Conservation (phyloP, 2,113 vertebrate species). For the Ceuthmochares aereus region DNA sequence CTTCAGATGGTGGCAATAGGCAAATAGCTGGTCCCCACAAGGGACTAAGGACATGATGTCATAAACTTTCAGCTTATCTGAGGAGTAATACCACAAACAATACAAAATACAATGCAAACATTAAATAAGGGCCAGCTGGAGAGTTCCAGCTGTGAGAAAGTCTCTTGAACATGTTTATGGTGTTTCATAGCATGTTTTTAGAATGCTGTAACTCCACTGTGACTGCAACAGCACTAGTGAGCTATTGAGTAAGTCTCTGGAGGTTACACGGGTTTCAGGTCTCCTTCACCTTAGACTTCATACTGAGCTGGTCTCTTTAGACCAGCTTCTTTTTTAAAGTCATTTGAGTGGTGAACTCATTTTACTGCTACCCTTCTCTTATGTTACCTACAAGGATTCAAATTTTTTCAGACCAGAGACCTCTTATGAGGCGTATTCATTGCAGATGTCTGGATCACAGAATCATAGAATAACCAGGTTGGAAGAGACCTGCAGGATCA, state of each 20-base stretch:
- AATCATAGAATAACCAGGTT: too few relatives aligned
- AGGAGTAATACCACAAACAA: neutral
- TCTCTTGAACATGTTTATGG: neutral
- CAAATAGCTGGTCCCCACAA: neutral
- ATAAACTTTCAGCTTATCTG: neutral
- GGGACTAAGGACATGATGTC: neutral
- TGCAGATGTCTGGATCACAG: neutral
- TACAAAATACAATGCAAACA: neutral
- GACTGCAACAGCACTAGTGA: neutral
- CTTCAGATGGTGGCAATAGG: neutral
- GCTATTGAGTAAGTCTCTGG: neutral
- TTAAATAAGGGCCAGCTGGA: neutral
- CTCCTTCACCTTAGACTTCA: neutral
- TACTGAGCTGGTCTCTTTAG: neutral
- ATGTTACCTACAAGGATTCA: neutral
- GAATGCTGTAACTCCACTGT: neutral
- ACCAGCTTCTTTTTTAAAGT: neutral
- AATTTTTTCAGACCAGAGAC: neutral
- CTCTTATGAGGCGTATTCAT: neutral
- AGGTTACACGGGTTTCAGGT: neutral
- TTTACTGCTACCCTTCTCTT: neutral
- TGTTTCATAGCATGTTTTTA: neutral
- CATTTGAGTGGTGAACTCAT: neutral
- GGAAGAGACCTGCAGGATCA: too few relatives aligned
- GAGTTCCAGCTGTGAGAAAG: neutral